Evolutionary conservation across 2,113 vertebrate genomes (phyloP).

Genomic region (Perognathus longimembris): DNA sequence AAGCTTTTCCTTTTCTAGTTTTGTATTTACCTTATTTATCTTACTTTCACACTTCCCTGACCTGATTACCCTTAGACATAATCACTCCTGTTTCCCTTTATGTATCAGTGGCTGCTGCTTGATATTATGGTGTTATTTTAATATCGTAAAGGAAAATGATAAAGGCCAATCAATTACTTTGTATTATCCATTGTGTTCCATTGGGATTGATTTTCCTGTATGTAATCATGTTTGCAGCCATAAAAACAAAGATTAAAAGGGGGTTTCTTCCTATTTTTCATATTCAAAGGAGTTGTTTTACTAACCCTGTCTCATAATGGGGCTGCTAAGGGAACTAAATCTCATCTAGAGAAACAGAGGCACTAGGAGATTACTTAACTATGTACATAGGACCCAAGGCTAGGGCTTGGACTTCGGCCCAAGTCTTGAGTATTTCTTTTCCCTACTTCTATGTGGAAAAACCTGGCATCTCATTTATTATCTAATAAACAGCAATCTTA

Average conservation of each 20-base stretch:
- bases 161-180: conserved; percentile 83
- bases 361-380: neutral
- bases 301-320: conserved; percentile 5
- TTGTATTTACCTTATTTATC: conserved; percentile 78
- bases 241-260: conserved; percentile 81
- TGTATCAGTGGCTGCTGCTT: conserved; percentile 78
- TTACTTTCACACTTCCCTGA: conserved; percentile 81
- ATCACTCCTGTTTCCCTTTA: conserved; percentile 78
- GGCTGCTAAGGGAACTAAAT: neutral
- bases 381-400: neutral
- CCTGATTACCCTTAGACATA: conserved; percentile 82
- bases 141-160: conserved; percentile 75
- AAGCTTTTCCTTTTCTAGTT: conserved; percentile 59
- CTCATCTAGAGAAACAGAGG: neutral
- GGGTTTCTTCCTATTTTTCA: conserved; percentile 76
- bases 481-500: conserved; percentile 26
- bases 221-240: conserved; percentile 72
- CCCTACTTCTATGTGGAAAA: conserved; percentile 37
- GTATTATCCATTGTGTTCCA: conserved; percentile 78
- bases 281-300: conserved; percentile 63
- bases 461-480: conserved; percentile 33
- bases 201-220: conserved; percentile 77
- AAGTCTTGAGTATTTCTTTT: conserved; percentile 48
- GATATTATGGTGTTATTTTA: conserved; percentile 78
- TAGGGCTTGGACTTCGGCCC: neutral